Conservation (phyloP, 2,797 vertebrate genomes). For the Simalia tracyae region DNA sequence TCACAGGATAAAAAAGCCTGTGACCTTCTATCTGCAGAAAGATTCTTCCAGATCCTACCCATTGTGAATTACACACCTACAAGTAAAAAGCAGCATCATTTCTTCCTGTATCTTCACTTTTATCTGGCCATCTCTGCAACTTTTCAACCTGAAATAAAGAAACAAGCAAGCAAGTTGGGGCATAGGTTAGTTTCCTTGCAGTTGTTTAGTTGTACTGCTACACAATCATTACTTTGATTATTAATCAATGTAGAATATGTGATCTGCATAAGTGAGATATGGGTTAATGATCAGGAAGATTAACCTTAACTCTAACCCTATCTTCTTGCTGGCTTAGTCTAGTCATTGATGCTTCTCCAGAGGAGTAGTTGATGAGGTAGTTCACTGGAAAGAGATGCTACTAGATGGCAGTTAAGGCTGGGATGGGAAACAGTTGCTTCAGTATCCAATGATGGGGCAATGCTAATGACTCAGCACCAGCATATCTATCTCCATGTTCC, state of each 20-base stretch:
- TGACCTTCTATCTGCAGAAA: not conserved
- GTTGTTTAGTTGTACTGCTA: conserved; percentile 57
- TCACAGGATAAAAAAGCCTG: not conserved
- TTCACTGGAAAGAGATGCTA: not conserved
- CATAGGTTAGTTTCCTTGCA: conserved; percentile 47
- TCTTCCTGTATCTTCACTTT: not conserved
- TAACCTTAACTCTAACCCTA: conserved; percentile 1
- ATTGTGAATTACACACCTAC: not conserved
- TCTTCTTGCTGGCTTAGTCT: conserved; percentile 33
- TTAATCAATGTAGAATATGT: conserved; percentile 64
- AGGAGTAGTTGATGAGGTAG: not conserved
- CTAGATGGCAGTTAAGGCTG: not conserved
- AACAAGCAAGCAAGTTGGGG: too few relatives aligned
- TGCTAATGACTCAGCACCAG: not conserved
- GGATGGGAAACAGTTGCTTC: not conserved
- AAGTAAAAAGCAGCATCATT: not conserved
- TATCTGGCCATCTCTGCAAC: not conserved
- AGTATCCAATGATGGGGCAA: not conserved
- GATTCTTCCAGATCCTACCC: not conserved
- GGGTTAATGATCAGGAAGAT: conserved; percentile 33
- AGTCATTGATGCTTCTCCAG: conserved; percentile 29
- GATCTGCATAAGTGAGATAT: conserved; percentile 42
- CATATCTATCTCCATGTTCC: not conserved
- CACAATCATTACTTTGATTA: conserved; percentile 55
- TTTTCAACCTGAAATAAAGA: not conserved